Evolutionary conservation across 2,113 vertebrate species (phyloP).

Genomic region (Mormoops blainvillei): DNA sequence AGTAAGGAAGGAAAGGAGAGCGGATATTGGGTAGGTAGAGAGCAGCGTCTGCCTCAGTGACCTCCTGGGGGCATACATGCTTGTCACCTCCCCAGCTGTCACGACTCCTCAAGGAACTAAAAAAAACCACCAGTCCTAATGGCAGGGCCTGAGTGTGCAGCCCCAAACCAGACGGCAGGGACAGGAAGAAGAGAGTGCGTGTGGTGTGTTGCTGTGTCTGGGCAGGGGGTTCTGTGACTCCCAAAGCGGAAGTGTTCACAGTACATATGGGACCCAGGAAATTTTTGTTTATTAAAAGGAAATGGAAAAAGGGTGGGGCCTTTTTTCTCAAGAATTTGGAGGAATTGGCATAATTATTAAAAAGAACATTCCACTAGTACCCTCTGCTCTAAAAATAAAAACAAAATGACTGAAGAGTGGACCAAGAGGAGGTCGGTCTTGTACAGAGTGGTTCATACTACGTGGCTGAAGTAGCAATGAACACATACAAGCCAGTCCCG

Average conservation of each 20-base stretch:
- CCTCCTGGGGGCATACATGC: background rate
- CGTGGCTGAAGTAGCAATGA: no score
- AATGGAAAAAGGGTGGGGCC: background rate
- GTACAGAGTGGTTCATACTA: background rate
- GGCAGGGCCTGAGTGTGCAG: background rate
- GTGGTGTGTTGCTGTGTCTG: background rate
- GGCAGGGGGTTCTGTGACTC: background rate
- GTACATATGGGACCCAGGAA: background rate
- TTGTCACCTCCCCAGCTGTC: background rate
- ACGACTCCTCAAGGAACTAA: background rate
- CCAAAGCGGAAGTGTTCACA: background rate
- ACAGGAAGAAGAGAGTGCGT: background rate
- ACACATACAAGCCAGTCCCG: background rate
- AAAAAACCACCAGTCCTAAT: background rate
- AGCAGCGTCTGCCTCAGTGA: background rate
- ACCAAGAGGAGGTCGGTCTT: background rate
- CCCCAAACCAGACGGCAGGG: background rate
- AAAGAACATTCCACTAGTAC: background rate
- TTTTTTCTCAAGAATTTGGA: background rate
- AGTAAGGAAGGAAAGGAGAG: background rate
- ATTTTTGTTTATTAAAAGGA: background rate
- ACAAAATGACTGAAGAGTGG: background rate
- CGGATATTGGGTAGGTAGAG: background rate
- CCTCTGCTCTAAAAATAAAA: slow-evolving; percentile 40
- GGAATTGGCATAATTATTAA: background rate